Evolutionary conservation across 2,797 vertebrate species (phyloP).

Genomic region (Sebastes umbrosus): DNA sequence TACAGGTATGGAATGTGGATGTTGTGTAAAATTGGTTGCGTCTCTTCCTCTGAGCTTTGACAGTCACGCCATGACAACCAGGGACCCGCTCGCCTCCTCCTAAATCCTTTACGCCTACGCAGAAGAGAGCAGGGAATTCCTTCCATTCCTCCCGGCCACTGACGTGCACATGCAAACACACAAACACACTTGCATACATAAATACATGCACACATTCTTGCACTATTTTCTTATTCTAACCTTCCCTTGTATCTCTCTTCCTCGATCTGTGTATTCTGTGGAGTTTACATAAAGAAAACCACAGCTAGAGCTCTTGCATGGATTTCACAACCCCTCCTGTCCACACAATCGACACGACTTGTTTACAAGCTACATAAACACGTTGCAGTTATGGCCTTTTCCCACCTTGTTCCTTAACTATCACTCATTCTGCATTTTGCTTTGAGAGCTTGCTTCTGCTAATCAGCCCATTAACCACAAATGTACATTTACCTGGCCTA

Average conservation of each 20-base stretch:
- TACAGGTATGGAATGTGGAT: conserved; percentile 46
- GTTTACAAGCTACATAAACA: conserved; percentile 21
- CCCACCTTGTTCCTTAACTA: neutral
- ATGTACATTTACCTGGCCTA: neutral
- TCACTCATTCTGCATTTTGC: neutral
- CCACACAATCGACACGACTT: neutral
- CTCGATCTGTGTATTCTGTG: neutral
- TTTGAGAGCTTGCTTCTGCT: neutral
- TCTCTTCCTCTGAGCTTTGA: conserved; percentile 14
- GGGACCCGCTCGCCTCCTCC: conserved; percentile 21
- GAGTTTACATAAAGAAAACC: neutral
- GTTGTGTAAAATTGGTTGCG: conserved; percentile 37
- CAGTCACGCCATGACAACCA: conserved; percentile 28
- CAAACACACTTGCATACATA: neutral
- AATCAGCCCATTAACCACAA: neutral
- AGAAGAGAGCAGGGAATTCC: conserved; percentile 69
- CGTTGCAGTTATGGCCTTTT: neutral
- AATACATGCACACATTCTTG: neutral
- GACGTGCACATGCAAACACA: conserved; percentile 29
- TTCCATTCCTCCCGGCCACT: conserved; percentile 68
- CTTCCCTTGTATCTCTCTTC: neutral
- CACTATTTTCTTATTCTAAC: neutral
- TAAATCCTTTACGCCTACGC: conserved; percentile 38
- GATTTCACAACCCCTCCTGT: conserved; percentile 7
- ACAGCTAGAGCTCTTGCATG: neutral